Base-by-base conservation (phyloP, 1,140 invertebrate species). In the Euborellia annulipes region DNA sequence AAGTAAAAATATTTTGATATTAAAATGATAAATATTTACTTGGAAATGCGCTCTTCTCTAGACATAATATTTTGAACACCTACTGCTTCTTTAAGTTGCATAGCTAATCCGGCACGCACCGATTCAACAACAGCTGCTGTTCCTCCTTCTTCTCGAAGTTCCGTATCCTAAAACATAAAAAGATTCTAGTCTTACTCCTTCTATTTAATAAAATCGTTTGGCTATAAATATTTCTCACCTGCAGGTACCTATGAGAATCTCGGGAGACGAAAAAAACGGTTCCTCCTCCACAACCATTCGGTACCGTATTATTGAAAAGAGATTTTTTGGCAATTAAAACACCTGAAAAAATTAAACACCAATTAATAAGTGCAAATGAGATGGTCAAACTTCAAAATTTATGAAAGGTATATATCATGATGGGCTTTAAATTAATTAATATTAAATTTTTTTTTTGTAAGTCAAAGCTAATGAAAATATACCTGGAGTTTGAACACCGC, bases 401-500 rank as follows among this genome's bases (percentile, higher is more conserved):
- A n/a, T n/a, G n/a, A n/a, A n/a, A n/a, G n/a, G n/a, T n/a, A n/a
- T n/a, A n/a, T n/a, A n/a, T n/a, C n/a, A n/a, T n/a, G n/a, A n/a
- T n/a, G n/a, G n/a, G n/a, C n/a, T n/a, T n/a, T n/a, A n/a, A n/a
- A n/a, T n/a, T n/a, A n/a, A n/a, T n/a, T n/a, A n/a, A 27, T 27
- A 6, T 11, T 27, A 27, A 27, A 27, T 27, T 6, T 6, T 6
- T 6, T 27, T 11, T 27, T 27, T 27, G 23, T 6, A 27, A 27
- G 11, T 6, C 11, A 27, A 27, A 27, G n/a, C n/a, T n/a, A 27
- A 27, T 27, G 23, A 27, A 27, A 27, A 27, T 27, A 27, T 27
- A 27, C 76, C 80, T 4, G 88, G 86, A 11, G 86, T 87, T 56
- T 88, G 83, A 0, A 86, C 78, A 7, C 89, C 90, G 1, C 90